Percentiles rank a stretch among this genome's conserved stretches.
These are phyloP conservation scores for Myioborus melanocephalus DNA, from an alignment of 2,797 vertebrate genomes.

Conservation along the genomic window DNA sequence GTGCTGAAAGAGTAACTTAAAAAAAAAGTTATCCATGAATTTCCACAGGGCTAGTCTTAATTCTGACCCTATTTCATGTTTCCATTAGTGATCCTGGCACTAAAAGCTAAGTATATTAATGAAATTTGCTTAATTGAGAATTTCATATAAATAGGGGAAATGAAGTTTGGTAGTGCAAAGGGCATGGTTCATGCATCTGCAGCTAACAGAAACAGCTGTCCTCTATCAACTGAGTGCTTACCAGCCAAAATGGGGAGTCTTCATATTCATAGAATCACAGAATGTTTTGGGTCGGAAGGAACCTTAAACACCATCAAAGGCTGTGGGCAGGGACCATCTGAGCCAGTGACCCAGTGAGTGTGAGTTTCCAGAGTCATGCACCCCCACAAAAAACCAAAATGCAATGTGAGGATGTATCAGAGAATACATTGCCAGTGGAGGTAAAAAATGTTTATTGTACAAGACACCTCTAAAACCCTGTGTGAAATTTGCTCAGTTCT, in stretches of 20 bases:
- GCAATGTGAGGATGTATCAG: not conserved
- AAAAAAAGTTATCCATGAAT: not conserved
- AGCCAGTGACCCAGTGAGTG: not conserved
- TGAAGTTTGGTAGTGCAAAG: not conserved
- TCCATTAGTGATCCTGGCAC: not conserved
- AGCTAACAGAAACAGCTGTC: not conserved
- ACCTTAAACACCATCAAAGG: not conserved
- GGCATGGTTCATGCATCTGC: not conserved
- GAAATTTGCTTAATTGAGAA: conserved; percentile 5
- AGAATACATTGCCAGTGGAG: not conserved
- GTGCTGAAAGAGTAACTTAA: not conserved
- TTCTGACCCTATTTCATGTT: not conserved
- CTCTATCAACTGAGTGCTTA: not conserved
- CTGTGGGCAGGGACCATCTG: not conserved
- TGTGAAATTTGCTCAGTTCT: not conserved
- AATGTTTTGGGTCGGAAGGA: not conserved
- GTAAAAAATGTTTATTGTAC: not conserved
- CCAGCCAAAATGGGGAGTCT: not conserved
- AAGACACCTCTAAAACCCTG: not conserved
- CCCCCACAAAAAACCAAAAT: not conserved
- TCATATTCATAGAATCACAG: not conserved
- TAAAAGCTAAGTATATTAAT: not conserved
- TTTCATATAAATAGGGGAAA: not conserved
- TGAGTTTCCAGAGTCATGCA: not conserved
- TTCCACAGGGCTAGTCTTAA: not conserved